These are phyloP conservation scores for Morpho helenor DNA, from an alignment of 2,888 invertebrate species.

Conservation along the genomic window DNA sequence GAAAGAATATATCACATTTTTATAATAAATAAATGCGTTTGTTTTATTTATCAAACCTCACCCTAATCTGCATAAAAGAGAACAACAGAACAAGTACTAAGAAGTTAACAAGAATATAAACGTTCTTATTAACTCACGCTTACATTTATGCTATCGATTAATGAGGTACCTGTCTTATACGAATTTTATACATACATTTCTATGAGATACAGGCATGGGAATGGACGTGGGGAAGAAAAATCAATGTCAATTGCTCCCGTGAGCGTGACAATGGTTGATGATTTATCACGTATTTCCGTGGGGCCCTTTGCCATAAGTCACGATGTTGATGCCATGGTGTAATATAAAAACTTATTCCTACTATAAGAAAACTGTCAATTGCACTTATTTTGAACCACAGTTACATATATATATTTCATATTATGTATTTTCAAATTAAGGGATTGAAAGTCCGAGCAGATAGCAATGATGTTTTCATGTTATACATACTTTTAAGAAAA, in stretches of 20 bases:
- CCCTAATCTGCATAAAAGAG: neutral
- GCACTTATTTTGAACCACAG: neutral
- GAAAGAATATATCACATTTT: constrained; percentile 79
- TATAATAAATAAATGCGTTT: constrained; percentile 52
- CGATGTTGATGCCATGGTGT: neutral
- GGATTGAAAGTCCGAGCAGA: too few relatives aligned
- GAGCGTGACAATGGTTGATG: constrained; percentile 60
- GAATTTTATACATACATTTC: neutral
- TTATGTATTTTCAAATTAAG: too few relatives aligned
- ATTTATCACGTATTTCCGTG: constrained; percentile 53
- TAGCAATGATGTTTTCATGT: too few relatives aligned
- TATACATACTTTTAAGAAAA: too few relatives aligned
- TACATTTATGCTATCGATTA: neutral
- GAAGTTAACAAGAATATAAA: too few relatives aligned
- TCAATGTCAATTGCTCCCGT: constrained; percentile 58
- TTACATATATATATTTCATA: too few relatives aligned
- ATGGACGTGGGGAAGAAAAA: constrained; percentile 43
- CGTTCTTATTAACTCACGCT: too few relatives aligned
- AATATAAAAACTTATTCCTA: constrained; percentile 8
- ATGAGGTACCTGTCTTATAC: neutral
- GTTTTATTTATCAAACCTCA: constrained; percentile 38
- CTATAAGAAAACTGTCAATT: neutral
- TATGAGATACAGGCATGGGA: constrained; percentile 9
- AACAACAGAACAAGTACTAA: too few relatives aligned
- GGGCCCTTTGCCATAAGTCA: constrained; percentile 21